phyloP scores from a whole-genome alignment of 2,888 invertebrate species.

The Mycalesis mineus region DNA sequence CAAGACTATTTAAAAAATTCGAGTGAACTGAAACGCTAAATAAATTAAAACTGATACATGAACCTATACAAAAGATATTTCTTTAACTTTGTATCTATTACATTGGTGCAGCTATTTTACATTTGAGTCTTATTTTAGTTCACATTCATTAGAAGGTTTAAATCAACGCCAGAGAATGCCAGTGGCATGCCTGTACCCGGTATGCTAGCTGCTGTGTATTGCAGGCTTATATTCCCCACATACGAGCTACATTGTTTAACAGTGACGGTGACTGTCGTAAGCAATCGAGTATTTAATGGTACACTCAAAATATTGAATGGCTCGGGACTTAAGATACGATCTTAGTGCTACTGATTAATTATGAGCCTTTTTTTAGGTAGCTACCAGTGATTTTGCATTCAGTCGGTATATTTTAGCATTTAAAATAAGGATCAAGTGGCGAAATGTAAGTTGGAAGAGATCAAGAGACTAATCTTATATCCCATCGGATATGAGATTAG shows the following conservation, averaged over 20 bases:
- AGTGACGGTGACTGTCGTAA: slow-evolving; percentile 52
- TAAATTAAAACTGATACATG: no score
- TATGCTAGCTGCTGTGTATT: neutral
- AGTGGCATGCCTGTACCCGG: neutral
- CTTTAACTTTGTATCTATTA: no score
- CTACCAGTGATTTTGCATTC: slow-evolving; percentile 22
- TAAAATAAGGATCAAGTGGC: neutral
- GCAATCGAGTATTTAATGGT: slow-evolving; percentile 33
- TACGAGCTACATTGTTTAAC: slow-evolving; percentile 34
- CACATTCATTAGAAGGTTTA: no score
- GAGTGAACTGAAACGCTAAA: no score
- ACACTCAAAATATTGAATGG: slow-evolving; percentile 28
- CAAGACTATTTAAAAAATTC: no score
- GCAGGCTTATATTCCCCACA: slow-evolving; percentile 33
- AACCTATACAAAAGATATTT: no score
- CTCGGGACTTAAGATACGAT: slow-evolving; percentile 23
- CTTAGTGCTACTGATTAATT: slow-evolving; percentile 28
- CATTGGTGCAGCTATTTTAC: no score
- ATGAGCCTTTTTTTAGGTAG: slow-evolving; percentile 24
- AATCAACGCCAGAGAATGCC: neutral
- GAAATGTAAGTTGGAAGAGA: neutral
- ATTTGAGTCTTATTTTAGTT: no score
- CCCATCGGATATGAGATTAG: no score
- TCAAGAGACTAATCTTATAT: no score
- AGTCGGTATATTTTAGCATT: no score